Conservation (phyloP, 2,797 vertebrate genomes). For the Takifugu rubripes region DNA sequence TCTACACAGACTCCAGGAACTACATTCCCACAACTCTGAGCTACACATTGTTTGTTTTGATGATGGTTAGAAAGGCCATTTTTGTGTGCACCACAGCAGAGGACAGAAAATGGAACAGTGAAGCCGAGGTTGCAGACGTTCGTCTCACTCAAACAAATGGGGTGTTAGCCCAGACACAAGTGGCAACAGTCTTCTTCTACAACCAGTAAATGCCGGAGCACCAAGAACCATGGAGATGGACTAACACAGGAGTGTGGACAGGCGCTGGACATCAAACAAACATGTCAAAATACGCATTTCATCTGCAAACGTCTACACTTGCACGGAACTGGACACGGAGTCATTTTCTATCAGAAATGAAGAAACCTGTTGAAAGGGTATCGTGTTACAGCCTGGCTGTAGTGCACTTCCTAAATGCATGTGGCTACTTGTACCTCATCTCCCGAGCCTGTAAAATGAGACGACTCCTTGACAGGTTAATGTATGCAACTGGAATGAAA, state of each 20-base stretch:
- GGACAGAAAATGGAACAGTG: slow-evolving; percentile 40
- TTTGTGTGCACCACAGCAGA: slow-evolving; percentile 47
- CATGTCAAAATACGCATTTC: slow-evolving; percentile 16
- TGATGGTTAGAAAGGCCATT: neutral
- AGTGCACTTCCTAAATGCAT: slow-evolving; percentile 63
- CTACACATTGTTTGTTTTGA: too few relatives aligned
- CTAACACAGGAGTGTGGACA: slow-evolving; percentile 20
- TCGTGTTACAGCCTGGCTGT: slow-evolving; percentile 49
- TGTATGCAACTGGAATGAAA: slow-evolving; percentile 79
- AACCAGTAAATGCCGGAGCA: slow-evolving; percentile 42
- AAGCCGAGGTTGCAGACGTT: slow-evolving; percentile 47
- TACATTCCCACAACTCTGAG: neutral
- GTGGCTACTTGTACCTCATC: slow-evolving; percentile 55
- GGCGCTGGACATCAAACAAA: slow-evolving; percentile 21
- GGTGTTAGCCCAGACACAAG: slow-evolving; percentile 51
- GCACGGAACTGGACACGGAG: slow-evolving; percentile 20
- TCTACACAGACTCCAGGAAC: too few relatives aligned
- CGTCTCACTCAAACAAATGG: slow-evolving; percentile 53
- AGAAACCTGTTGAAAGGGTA: slow-evolving; percentile 45
- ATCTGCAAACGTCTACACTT: slow-evolving; percentile 14
- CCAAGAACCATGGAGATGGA: slow-evolving; percentile 35
- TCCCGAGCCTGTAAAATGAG: slow-evolving; percentile 73
- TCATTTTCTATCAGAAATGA: slow-evolving; percentile 42
- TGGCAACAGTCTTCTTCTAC: slow-evolving; percentile 57
- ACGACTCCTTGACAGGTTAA: slow-evolving; percentile 74